A percentile compares a stretch with the other conserved stretches of the same genome.
Evolutionary conservation across 2,797 vertebrate genomes (phyloP).

Genomic region (Cossypha polioptera): DNA sequence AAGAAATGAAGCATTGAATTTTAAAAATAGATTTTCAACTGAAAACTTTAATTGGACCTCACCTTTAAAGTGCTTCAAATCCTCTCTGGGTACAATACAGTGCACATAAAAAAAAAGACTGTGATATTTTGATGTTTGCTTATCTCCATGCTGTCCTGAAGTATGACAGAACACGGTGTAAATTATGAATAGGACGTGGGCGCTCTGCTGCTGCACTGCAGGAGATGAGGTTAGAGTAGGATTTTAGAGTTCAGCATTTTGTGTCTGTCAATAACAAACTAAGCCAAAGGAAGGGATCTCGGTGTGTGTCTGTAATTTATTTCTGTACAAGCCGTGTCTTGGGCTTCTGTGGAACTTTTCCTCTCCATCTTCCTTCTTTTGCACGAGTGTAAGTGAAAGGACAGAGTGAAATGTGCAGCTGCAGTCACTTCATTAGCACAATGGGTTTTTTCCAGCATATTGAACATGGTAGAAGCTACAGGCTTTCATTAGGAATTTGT

Average conservation of each 20-base stretch:
- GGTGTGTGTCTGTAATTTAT: not conserved
- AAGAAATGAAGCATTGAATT: slow-evolving; percentile 6
- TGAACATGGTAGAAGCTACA: not conserved
- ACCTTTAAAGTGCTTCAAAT: slow-evolving; percentile 4
- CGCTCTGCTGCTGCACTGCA: not conserved
- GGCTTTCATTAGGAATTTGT: not conserved
- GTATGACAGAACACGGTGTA: not conserved
- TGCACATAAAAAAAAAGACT: not conserved
- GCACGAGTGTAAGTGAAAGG: not conserved
- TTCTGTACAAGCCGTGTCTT: not conserved
- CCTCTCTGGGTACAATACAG: not conserved
- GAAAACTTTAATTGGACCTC: slow-evolving; percentile 23
- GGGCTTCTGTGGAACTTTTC: not conserved
- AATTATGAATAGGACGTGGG: slow-evolving; percentile 25
- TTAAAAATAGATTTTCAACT: slow-evolving; percentile 19
- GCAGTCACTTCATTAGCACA: not conserved
- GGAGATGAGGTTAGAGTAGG: not conserved
- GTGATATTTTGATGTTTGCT: slow-evolving; percentile 34
- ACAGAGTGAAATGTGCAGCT: not conserved
- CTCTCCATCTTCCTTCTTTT: not conserved
- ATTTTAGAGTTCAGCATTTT: slow-evolving; percentile 14
- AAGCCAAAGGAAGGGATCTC: not conserved
- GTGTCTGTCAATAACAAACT: not conserved
- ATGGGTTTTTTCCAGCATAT: not conserved
- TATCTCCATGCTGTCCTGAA: not conserved